Conservation (phyloP, 2,797 vertebrate species). For the Galagoides demidoff region DNA sequence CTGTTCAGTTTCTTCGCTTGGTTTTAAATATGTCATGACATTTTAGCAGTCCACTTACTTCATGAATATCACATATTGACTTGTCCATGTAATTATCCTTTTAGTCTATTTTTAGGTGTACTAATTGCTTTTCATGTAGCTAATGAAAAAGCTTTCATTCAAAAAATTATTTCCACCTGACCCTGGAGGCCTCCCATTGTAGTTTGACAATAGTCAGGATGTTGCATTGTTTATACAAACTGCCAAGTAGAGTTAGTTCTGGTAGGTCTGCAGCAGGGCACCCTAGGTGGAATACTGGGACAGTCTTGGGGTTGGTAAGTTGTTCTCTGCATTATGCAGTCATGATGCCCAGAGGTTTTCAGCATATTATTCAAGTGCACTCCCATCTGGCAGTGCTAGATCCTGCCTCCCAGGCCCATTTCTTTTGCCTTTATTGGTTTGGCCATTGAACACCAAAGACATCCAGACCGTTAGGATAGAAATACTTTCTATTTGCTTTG, state of each 20-base stretch:
- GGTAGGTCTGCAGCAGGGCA: neutral
- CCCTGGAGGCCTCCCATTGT: slow-evolving; percentile 51
- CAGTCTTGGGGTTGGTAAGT: neutral
- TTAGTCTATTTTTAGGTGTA: slow-evolving; percentile 80
- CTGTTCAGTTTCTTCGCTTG: neutral
- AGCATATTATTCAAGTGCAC: no score
- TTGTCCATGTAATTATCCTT: slow-evolving; percentile 74
- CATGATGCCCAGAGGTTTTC: neutral
- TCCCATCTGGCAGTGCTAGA: neutral
- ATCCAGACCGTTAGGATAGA: neutral
- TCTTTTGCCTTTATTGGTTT: neutral
- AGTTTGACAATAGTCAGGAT: neutral
- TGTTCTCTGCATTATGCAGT: neutral
- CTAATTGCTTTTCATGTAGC: slow-evolving; percentile 61
- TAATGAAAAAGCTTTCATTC: slow-evolving; percentile 51
- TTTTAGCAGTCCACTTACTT: slow-evolving; percentile 48
- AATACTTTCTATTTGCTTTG: neutral
- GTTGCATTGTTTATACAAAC: slow-evolving; percentile 14
- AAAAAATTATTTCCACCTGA: slow-evolving; percentile 66
- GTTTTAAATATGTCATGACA: neutral
- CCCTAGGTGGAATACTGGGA: neutral
- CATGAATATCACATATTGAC: slow-evolving; percentile 78
- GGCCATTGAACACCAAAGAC: neutral
- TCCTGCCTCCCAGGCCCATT: neutral
- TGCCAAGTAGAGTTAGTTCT: neutral